phyloP scores from a whole-genome alignment of 1,140 invertebrate species.

The Steinernema khuongi region DNA sequence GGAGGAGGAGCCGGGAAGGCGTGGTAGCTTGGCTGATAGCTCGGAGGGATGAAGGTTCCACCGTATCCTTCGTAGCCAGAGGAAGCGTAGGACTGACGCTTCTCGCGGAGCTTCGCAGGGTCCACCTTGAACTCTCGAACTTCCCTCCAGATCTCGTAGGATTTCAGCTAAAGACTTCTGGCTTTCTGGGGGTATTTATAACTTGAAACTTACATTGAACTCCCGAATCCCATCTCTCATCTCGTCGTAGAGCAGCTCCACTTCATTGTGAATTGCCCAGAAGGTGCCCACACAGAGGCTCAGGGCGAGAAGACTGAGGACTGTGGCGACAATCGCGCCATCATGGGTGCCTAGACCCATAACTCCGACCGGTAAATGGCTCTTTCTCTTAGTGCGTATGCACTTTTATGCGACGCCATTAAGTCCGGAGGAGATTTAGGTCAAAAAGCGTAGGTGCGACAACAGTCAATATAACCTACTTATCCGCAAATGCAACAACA shows the following conservation, averaged over 20 bases:
- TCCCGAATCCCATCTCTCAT: not conserved
- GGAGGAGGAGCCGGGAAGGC: not conserved
- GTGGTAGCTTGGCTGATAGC: not conserved
- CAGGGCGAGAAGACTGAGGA: not conserved
- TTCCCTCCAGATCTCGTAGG: constrained; percentile 1
- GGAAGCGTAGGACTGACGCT: not conserved
- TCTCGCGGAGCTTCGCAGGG: not conserved
- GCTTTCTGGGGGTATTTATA: not conserved
- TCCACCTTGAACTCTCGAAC: not conserved
- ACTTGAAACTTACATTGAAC: not conserved
- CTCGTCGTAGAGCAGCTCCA: not conserved
- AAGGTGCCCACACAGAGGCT: not conserved
- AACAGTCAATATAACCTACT: too few relatives aligned
- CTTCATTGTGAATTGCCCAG: not conserved
- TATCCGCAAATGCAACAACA: too few relatives aligned
- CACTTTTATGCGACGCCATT: not conserved
- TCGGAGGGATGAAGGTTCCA: not conserved
- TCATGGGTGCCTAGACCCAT: not conserved
- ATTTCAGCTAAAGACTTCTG: not conserved
- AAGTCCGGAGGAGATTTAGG: too few relatives aligned
- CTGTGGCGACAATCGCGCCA: not conserved
- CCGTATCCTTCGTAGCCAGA: not conserved
- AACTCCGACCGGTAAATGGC: not conserved
- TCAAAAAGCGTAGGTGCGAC: too few relatives aligned
- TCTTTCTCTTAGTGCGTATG: not conserved